These are phyloP conservation scores for Streptopelia turtur DNA, from an alignment of 2,797 vertebrate species.

Conservation along the genomic window DNA sequence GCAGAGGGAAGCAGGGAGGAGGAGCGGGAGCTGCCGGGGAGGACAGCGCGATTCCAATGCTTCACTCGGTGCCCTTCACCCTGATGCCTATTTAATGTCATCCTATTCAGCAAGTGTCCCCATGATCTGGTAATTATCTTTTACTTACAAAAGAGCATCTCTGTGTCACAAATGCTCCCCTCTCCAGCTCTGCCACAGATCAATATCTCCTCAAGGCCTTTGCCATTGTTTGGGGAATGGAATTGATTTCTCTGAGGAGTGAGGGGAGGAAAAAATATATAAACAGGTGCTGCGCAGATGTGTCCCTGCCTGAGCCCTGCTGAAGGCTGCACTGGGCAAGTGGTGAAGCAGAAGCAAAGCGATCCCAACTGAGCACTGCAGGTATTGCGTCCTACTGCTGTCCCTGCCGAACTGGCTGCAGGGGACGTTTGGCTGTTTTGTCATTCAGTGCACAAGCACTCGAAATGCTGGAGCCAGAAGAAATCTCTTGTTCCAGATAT, in stretches of 20 bases:
- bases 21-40: background rate
- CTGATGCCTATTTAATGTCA: constrained; percentile 70
- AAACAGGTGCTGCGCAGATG: constrained; percentile 8
- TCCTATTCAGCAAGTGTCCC: constrained; percentile 73
- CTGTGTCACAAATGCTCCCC: constrained; percentile 72
- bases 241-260: constrained; percentile 66
- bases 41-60: background rate
- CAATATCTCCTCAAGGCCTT: constrained; percentile 75
- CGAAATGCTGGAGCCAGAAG: background rate
- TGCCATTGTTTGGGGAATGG: constrained; percentile 71
- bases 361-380: background rate
- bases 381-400: background rate
- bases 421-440: background rate
- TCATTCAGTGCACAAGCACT: background rate
- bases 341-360: background rate
- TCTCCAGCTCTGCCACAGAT: constrained; percentile 67
- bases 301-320: background rate
- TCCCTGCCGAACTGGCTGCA: background rate
- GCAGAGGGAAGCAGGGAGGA: constrained; percentile 34
- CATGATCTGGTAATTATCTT: constrained; percentile 80
- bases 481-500: background rate
- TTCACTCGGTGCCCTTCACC: constrained; percentile 68
- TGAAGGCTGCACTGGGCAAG: background rate
- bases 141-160: constrained; percentile 77
- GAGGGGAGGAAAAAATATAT: constrained; percentile 23